phyloP scores from a whole-genome alignment of 1,140 invertebrate species.

The Hydropsyche tenuis region DNA sequence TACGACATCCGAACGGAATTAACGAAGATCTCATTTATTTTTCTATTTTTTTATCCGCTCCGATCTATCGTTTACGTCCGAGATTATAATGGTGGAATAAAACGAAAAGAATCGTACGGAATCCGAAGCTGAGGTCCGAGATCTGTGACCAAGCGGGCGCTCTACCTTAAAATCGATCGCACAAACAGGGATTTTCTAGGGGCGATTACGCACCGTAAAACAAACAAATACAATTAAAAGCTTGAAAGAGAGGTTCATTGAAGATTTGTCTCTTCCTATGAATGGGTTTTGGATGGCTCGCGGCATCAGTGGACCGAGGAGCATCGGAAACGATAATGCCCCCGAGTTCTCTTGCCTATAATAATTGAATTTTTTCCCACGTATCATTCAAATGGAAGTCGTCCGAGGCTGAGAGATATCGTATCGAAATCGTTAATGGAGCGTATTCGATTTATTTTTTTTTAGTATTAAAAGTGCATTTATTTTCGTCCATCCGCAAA shows the following conservation, averaged over 20 bases:
- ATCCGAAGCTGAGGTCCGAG: background rate
- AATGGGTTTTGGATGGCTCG: background rate
- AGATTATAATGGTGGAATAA: too few species aligned
- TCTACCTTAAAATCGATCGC: background rate
- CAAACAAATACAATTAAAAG: background rate
- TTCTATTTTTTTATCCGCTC: background rate
- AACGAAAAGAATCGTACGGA: background rate
- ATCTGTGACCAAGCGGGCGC: background rate
- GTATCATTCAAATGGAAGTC: constrained; percentile 25
- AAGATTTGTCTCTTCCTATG: background rate
- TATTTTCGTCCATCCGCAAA: too few species aligned
- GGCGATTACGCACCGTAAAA: background rate
- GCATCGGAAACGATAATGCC: constrained; percentile 15
- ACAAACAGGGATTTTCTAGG: constrained; percentile 2
- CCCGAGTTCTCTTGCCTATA: background rate
- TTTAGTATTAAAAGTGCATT: too few species aligned
- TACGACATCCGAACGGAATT: constrained; percentile 18
- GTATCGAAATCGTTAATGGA: constrained; percentile 17
- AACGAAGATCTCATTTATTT: constrained; percentile 20
- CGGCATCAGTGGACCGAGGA: background rate
- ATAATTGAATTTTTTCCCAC: constrained; percentile 25
- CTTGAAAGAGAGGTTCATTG: background rate
- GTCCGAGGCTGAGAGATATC: background rate
- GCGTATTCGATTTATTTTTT: background rate
- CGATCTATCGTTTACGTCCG: background rate